Base-by-base conservation (phyloP, 2,797 vertebrate species). In the Parambassis ranga region DNA sequence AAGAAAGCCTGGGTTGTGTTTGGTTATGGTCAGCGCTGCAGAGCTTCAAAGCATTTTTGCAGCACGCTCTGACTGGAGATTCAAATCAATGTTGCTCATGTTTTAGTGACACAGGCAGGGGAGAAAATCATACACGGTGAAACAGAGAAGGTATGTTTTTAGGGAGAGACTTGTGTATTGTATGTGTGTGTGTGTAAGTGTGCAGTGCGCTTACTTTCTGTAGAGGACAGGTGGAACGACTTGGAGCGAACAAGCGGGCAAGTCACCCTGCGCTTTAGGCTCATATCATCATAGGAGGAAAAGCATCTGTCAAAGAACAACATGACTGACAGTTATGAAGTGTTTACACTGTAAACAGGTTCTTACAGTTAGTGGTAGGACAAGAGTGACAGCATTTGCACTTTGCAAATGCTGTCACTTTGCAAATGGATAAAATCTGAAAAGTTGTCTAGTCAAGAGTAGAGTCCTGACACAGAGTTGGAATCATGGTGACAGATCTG, bases 211-310 rank as follows among this genome's bases (percentile, higher is more conserved):
- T 79, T 93, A 97, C 97, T 95, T 94, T 99, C 96, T 89, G 95
- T 92, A 55, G 93, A 90, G 60, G 94, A 92, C 51, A 98, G 85
- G 75, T 98, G 96, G 81, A 98, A 96, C 19, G 97, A 99, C 80
- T 97, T 97, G 2, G 97, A 98, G 71, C 96, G 96, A 68, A 98
- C 93, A 7, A 99, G 94, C 1, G 96, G 97, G 71, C 94, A 95
- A 39, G 95, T 93, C 53, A 95, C 94, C 88, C 95, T 95, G 84
- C 96, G 94, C 89, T 94, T 98, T 67, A 98, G 89, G 91, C 94
- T 98, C 95, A 96, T 95, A 77, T 99, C 96, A 57, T 99, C 97
- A 35, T 98, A 99, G 19, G 96, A 98, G 32, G 97, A 99, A 79
- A 98, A 98, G 89, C 97, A 98, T 52, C 97, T 89, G 66, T 31